Base-by-base conservation (phyloP, 1,140 invertebrate species). In the Hylaeus anthracinus region DNA sequence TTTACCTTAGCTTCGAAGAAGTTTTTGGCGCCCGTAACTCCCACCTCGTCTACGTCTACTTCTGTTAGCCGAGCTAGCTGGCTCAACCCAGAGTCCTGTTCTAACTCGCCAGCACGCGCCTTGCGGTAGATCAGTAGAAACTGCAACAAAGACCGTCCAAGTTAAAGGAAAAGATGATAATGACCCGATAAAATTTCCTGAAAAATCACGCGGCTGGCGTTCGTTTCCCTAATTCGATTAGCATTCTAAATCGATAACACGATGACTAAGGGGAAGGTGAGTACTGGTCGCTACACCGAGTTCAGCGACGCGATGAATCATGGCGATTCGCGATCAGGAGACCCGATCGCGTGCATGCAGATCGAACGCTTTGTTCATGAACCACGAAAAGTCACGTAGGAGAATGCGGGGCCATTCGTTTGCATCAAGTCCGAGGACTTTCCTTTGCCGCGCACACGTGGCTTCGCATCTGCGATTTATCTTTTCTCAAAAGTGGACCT, bases 1-100 rank as follows among this genome's bases (percentile, higher is more conserved):
- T 64, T n/a, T 94, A 96, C 96, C 93, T 98, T 98, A 3, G 97
- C 97, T 94, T 98, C 97, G 88, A 98, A 98, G 93, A 98, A 98
- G 89, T 96, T 96, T 91, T 98, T 98, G 3, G 97, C 97, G 43
- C 97, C 97, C 79, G 95, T 96, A 0, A 98, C 97, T 39, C 97
- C 97, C 39, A 98, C 97, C 94, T 98, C 96, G 69, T 97, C 97
- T 1, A 98, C 97, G 90, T 97, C 96, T 70, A 98, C 96, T 93
- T 98, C 97, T 8, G 97, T 98, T 12, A 98, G 94, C 83, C 96
- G 95, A 0, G 97, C 97, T 83, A 98, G 92, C 85, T 97, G 96
- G 80, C 95, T 95, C n/a, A 98, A 94, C 3, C 97, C 97, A 5
- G 97, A 97, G 89, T 97, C 96, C 69, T 95, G 95, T 79, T 96